phyloP scores from a whole-genome alignment of 2,888 invertebrate species.

The Andrena camellia region DNA sequence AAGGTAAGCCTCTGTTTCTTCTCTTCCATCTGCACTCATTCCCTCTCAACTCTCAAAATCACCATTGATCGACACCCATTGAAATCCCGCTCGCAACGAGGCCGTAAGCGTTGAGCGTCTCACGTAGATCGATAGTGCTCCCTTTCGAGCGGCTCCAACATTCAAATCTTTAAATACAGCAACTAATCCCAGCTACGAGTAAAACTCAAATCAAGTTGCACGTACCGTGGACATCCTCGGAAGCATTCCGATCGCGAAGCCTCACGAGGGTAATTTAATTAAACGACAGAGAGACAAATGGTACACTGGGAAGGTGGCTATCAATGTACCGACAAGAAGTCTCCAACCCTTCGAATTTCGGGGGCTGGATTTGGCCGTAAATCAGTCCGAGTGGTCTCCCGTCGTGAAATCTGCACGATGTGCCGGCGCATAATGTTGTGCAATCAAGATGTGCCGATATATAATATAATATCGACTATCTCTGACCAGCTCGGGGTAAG shows the following conservation, averaged over 20 bases:
- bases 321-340: constrained; percentile 51
- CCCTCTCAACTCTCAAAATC: constrained; percentile 28
- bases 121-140: constrained; percentile 33
- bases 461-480: constrained; percentile 82
- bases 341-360: constrained; percentile 53
- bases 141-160: not conserved
- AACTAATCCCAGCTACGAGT: no score
- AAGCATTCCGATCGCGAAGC: constrained; percentile 25
- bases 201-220: no score
- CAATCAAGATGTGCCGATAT: constrained; percentile 82
- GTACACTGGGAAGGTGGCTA: constrained; percentile 11
- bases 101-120: constrained; percentile 30
- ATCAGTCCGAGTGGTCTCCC: constrained; percentile 57
- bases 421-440: constrained; percentile 82
- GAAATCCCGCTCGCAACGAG: constrained; percentile 18
- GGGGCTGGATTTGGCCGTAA: constrained; percentile 18
- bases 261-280: constrained; percentile 52
- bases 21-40: constrained; percentile 25
- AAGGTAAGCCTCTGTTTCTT: constrained; percentile 88
- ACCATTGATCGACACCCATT: constrained; percentile 37
- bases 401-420: constrained; percentile 64
- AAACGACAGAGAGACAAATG: constrained; percentile 29
- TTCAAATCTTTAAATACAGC: not conserved
- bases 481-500: constrained; percentile 80
- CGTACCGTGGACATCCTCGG: not conserved